Conservation (phyloP, 2,797 vertebrate species). For the Anableps anableps region DNA sequence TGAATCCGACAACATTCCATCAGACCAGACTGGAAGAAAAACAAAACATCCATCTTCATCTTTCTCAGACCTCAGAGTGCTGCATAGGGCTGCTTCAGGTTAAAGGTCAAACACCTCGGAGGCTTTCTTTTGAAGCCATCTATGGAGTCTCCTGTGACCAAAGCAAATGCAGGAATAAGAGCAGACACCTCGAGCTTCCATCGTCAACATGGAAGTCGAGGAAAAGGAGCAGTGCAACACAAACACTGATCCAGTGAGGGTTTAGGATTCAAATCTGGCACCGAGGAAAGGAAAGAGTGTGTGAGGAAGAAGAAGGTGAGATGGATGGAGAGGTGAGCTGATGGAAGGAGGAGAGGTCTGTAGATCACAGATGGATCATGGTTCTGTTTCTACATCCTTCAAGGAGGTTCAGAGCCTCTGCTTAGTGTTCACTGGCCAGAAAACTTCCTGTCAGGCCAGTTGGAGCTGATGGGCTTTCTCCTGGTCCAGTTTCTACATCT, state of each 20-base stretch:
- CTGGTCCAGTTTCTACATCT: conserved; percentile 56
- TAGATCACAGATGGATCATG: conserved; percentile 72
- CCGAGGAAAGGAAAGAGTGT: conserved; percentile 30
- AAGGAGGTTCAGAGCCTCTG: conserved; percentile 60
- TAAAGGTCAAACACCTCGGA: conserved; percentile 23
- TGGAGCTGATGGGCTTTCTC: conserved; percentile 43
- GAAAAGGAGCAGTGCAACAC: conserved; percentile 14
- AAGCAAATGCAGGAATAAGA: conserved; percentile 9
- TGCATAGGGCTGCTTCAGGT: conserved; percentile 5
- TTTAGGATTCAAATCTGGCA: conserved; percentile 50
- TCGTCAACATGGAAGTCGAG: conserved; percentile 6
- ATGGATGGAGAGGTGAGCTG: conserved; percentile 65
- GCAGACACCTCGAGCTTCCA: conserved; percentile 1
- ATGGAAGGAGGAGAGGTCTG: conserved; percentile 65
- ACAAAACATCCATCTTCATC: conserved; percentile 61
- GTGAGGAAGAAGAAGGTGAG: conserved; percentile 48
- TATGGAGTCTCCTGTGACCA: conserved; percentile 21
- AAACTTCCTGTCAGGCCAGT: conserved; percentile 37
- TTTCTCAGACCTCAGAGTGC: not conserved
- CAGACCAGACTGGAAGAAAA: conserved; percentile 42
- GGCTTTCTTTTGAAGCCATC: conserved; percentile 15
- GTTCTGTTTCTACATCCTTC: conserved; percentile 63
- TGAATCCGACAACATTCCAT: conserved; percentile 26
- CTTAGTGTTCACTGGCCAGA: conserved; percentile 68
- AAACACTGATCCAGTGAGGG: conserved; percentile 38